phyloP scores from a whole-genome alignment of 2,113 vertebrate genomes.

The Numida meleagris region DNA sequence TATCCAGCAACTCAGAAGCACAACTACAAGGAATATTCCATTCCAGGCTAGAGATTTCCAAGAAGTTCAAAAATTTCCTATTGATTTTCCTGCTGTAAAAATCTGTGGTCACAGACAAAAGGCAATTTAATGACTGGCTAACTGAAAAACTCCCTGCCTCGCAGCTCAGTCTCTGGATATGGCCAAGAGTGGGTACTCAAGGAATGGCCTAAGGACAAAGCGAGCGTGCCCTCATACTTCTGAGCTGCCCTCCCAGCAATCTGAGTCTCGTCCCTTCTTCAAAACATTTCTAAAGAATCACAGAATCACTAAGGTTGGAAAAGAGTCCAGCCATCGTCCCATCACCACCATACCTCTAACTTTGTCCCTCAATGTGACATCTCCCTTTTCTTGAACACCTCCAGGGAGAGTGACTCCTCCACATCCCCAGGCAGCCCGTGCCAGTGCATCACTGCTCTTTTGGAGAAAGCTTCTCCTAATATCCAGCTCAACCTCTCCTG shows the following conservation, averaged over 20 bases:
- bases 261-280: not conserved
- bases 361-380: too few species aligned
- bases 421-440: too few species aligned
- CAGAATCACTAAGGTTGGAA: too few species aligned
- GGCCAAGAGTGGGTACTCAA: not conserved
- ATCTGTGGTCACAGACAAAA: not conserved
- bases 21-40: not conserved
- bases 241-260: not conserved
- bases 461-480: too few species aligned
- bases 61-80: not conserved
- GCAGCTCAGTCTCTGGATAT: accelerated
- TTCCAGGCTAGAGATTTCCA: not conserved
- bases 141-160: not conserved
- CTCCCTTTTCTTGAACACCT: too few species aligned
- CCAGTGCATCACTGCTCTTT: too few species aligned
- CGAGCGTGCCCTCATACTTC: not conserved
- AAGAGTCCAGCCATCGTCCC: too few species aligned
- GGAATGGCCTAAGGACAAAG: not conserved
- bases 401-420: too few species aligned
- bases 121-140: not conserved
- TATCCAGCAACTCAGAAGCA: not conserved
- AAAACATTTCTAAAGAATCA: not conserved
- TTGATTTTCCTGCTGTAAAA: not conserved
- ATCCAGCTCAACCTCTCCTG: too few species aligned
- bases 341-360: too few species aligned